Conservation (phyloP, 2,888 invertebrate genomes). For the Furcula furcula region DNA sequence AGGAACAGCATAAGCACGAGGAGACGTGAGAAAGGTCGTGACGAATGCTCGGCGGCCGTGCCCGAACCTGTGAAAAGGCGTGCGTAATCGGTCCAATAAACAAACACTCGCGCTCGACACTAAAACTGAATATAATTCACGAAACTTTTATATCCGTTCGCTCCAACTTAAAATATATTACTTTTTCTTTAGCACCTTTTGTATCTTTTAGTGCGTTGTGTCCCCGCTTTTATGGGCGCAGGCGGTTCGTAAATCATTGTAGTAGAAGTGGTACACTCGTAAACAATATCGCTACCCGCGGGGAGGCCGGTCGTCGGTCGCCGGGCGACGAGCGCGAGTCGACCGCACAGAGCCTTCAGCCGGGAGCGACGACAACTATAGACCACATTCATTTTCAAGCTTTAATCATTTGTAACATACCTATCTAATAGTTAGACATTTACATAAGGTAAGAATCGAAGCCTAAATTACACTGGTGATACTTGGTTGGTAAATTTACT, state of each 20-base stretch:
- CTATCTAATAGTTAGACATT: too few species aligned
- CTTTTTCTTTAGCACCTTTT: conserved; percentile 81
- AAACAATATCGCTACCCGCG: conserved; percentile 68
- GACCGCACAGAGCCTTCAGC: not conserved
- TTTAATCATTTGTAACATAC: too few species aligned
- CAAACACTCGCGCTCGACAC: conserved; percentile 72
- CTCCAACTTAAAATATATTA: conserved; percentile 78
- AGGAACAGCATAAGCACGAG: conserved; percentile 15
- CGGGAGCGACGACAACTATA: conserved; percentile 10
- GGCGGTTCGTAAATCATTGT: conserved; percentile 79
- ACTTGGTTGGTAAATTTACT: too few species aligned
- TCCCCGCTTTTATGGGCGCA: conserved; percentile 77
- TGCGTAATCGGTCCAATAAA: conserved; percentile 74
- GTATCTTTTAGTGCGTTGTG: conserved; percentile 79
- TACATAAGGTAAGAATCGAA: too few species aligned
- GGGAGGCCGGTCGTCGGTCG: conserved; percentile 32
- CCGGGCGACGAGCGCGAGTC: conserved; percentile 2
- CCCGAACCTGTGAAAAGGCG: conserved; percentile 56
- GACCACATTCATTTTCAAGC: too few species aligned
- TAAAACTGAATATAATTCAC: conserved; percentile 80
- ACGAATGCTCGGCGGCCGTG: conserved; percentile 46
- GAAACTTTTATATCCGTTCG: conserved; percentile 77
- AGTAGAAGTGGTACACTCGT: conserved; percentile 75
- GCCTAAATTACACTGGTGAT: too few species aligned
- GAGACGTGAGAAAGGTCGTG: conserved; percentile 47